Base-by-base conservation (phyloP, 2,888 invertebrate genomes). In the Papilio elwesi region DNA sequence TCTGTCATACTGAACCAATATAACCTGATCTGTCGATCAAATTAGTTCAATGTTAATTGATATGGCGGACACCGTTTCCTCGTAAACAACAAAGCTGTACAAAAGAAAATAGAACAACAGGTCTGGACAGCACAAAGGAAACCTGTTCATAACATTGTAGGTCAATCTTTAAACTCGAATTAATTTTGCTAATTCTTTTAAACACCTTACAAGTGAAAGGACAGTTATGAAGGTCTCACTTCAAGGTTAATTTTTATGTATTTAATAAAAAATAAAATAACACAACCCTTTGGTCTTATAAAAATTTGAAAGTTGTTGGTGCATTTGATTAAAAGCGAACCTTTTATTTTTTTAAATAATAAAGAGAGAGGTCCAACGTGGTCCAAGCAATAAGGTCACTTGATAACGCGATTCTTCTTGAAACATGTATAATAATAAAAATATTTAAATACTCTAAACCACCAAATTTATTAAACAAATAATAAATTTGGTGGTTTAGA, bases 171-270 rank as follows among this genome's bases (percentile, higher is more conserved):
- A 13, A 48, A n/a, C 38, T n/a, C n/a, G 49, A 49, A 70, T 69
- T 75, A 64, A 59, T 68, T 57, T 47, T 26, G 62, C 52, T 71
- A 70, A 74, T 71, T 68, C 26, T 71, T 72, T 63, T 52, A 51
- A 52, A 62, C 55, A 73, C 70, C 69, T 71, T 48, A 64, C 36
- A 43, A 71, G 76, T 55, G 74, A 76, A 74, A 74, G 76, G 76
- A 51, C 55, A 55, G 26, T 16, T 47, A 47, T 13, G 38, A 68
- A 74, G 73, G 75, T 73, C 63, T 36, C 26, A 7, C 12, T 6
- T 15, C 76, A 74, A 74, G 76, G 76, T 74, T 36, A 63, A 70
- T 57, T 74, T 72, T 74, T 73, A 74, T 76, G 69, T 70, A 73
- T 64, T 71, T 62, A 74, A 71, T 68, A 68, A 73, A 70, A 70